Conservation (phyloP, 1,140 invertebrate species). For the Macrosteles quadrilineatus region DNA sequence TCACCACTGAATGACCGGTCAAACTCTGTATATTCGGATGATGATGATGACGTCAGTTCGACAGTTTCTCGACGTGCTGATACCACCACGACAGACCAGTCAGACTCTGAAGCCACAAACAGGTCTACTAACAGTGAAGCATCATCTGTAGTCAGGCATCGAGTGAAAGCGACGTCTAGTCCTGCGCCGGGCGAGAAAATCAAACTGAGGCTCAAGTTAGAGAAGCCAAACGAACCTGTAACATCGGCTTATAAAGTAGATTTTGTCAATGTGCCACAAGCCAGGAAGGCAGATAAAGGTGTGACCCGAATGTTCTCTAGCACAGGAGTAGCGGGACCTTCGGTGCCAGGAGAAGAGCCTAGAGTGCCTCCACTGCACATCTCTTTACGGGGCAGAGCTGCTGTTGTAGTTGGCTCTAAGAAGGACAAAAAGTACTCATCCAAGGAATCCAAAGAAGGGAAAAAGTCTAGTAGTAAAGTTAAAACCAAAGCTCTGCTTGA, state of each 20-base stretch:
- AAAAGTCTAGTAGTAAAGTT: slow-evolving; percentile 30
- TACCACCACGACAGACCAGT: slow-evolving; percentile 60
- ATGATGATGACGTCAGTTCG: slow-evolving; percentile 46
- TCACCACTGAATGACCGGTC: slow-evolving; percentile 57
- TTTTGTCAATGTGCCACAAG: slow-evolving; percentile 61
- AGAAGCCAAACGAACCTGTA: slow-evolving; percentile 77
- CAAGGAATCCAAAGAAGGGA: slow-evolving; percentile 32
- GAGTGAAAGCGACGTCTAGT: slow-evolving; percentile 37
- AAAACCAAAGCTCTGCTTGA: slow-evolving; percentile 28
- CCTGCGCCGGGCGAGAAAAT: slow-evolving; percentile 68
- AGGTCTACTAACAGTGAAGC: slow-evolving; percentile 57
- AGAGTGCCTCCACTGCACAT: slow-evolving; percentile 88
- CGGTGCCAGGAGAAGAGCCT: slow-evolving; percentile 55
- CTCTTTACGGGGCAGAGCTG: slow-evolving; percentile 79
- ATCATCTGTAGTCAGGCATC: slow-evolving; percentile 36
- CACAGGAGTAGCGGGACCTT: not conserved
- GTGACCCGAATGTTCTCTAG: slow-evolving; percentile 48
- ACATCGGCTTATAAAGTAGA: slow-evolving; percentile 78
- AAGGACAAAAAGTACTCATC: slow-evolving; percentile 63
- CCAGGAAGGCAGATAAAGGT: slow-evolving; percentile 55
- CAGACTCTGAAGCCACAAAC: slow-evolving; percentile 62
- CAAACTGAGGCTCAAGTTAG: slow-evolving; percentile 78
- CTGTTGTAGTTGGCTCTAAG: slow-evolving; percentile 79
- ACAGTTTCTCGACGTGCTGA: slow-evolving; percentile 50
- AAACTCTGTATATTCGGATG: slow-evolving; percentile 58